These are phyloP conservation scores for Phymatocera aterrima DNA, from an alignment of 2,888 invertebrate genomes.

Conservation along the genomic window DNA sequence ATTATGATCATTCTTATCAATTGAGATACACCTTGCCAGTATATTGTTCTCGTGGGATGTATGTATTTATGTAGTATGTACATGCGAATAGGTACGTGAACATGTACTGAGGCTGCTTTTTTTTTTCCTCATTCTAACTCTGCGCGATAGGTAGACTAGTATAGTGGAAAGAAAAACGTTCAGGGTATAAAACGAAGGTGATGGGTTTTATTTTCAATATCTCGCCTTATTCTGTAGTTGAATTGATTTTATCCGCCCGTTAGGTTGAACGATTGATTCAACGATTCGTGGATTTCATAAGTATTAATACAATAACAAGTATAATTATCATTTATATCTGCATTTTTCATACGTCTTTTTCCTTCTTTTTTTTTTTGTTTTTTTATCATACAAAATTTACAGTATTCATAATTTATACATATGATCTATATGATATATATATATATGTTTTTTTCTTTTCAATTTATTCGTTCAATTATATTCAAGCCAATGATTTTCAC, in stretches of 20 bases:
- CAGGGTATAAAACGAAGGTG: conserved; percentile 9
- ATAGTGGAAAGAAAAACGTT: conserved; percentile 5
- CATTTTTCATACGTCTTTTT: conserved; percentile 7
- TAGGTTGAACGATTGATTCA: neutral
- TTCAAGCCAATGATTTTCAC: conserved; percentile 4
- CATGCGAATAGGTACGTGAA: too few species aligned
- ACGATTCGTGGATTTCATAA: neutral
- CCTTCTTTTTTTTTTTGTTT: conserved; percentile 42
- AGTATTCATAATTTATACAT: conserved; percentile 14
- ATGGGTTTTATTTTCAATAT: neutral
- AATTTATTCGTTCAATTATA: neutral
- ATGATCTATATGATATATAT: neutral
- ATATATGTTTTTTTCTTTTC: neutral
- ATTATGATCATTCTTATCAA: neutral
- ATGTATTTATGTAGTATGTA: neutral
- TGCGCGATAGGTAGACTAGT: conserved; percentile 1
- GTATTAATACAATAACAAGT: neutral
- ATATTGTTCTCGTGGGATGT: neutral
- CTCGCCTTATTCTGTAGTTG: neutral
- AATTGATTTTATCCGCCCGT: neutral
- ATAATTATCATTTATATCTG: neutral
- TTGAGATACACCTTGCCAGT: neutral
- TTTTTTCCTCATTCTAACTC: conserved; percentile 46
- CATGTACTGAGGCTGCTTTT: conserved; percentile 47
- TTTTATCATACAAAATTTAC: conserved; percentile 30